Conservation (phyloP, 2,113 vertebrate species). For the Azemiops feae region DNA sequence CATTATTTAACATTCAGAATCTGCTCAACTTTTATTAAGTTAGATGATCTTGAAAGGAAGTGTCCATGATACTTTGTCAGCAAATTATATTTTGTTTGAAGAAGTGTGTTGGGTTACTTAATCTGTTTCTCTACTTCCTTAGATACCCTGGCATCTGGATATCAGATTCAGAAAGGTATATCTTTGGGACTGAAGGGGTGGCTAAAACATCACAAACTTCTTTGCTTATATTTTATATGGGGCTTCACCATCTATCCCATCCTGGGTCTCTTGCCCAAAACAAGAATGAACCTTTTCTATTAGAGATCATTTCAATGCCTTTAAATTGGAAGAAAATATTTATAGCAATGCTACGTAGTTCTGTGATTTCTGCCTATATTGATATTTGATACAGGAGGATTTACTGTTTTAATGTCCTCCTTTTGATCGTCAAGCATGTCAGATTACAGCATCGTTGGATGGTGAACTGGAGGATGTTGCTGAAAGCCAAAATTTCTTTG, state of each 20-base stretch:
- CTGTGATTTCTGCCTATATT: not conserved
- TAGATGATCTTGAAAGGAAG: not conserved
- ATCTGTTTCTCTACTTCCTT: not conserved
- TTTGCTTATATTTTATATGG: not conserved
- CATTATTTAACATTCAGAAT: not conserved
- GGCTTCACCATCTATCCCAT: not conserved
- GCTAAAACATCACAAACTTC: not conserved
- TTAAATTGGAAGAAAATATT: not conserved
- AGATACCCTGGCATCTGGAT: not conserved
- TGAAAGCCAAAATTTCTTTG: not conserved
- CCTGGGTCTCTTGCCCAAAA: not conserved
- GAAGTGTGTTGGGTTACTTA: not conserved
- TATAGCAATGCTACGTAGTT: not conserved
- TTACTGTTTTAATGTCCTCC: not conserved
- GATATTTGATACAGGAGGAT: not conserved
- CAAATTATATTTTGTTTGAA: not conserved
- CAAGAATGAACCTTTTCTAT: not conserved
- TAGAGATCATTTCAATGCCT: not conserved
- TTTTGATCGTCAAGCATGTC: not conserved
- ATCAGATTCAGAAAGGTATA: not conserved
- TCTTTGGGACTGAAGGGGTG: no score
- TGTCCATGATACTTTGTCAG: not conserved
- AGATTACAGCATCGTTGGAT: no score
- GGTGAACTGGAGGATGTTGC: not conserved
- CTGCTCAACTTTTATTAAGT: not conserved